Conservation (phyloP, 2,113 vertebrate species). For the Poecile atricapillus region DNA sequence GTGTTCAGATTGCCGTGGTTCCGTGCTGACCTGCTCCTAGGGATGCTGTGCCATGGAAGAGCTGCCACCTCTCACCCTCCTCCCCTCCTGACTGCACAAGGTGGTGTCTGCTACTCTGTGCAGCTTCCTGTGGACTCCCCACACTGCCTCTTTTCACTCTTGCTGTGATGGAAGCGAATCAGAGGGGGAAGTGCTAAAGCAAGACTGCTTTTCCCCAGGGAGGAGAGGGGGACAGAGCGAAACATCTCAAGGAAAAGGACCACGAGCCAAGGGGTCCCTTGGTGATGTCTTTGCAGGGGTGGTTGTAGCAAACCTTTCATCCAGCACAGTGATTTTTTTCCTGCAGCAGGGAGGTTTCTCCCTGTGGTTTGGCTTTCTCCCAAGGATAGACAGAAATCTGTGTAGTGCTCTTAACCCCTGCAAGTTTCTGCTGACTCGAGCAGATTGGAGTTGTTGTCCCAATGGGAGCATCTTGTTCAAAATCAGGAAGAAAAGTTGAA, state of each 20-base stretch:
- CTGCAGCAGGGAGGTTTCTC: not conserved
- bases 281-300: not conserved
- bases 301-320: not conserved
- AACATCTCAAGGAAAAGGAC: not conserved
- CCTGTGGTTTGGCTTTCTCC: not conserved
- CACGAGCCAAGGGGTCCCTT: accelerated
- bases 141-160: not conserved
- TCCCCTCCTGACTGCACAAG: not conserved
- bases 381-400: not conserved
- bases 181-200: not conserved
- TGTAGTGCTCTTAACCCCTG: not conserved
- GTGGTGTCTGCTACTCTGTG: not conserved
- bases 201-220: not conserved
- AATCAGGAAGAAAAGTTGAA: not conserved
- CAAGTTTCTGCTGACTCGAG: not conserved
- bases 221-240: not conserved
- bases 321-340: not conserved
- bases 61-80: not conserved
- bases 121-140: not conserved
- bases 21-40: not conserved
- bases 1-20: not conserved
- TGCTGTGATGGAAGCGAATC: not conserved
- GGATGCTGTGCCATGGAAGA: not conserved
- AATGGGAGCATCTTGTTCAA: not conserved
- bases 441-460: not conserved